Conservation (phyloP, 2,797 vertebrate species). For the Amblyraja radiata region DNA sequence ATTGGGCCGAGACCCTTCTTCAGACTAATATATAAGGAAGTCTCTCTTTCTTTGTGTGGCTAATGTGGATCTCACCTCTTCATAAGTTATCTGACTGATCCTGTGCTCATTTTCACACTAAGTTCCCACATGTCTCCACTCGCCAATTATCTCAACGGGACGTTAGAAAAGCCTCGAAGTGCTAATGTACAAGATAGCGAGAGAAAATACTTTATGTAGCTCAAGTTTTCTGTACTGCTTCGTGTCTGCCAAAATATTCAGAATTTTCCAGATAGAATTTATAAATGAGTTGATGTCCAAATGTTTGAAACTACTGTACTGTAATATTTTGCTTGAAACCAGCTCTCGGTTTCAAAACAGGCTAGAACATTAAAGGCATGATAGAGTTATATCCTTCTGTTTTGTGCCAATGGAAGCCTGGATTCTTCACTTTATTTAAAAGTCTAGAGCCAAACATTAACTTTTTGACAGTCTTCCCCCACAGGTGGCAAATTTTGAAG, state of each 20-base stretch:
- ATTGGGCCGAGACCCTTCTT: too few relatives aligned
- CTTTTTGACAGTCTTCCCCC: slow-evolving; percentile 28
- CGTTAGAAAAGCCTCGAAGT: neutral
- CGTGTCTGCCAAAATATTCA: slow-evolving; percentile 6
- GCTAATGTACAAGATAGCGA: neutral
- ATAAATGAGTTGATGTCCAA: slow-evolving; percentile 14
- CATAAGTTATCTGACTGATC: neutral
- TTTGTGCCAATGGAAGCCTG: slow-evolving; percentile 24
- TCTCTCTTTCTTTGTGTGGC: too few relatives aligned
- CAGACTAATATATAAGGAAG: too few relatives aligned
- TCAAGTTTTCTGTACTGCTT: neutral
- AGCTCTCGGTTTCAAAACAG: neutral
- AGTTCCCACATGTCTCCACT: neutral
- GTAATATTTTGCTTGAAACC: slow-evolving; percentile 14
- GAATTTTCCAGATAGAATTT: neutral
- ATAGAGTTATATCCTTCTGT: neutral
- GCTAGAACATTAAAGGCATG: slow-evolving; percentile 1
- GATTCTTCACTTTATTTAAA: slow-evolving; percentile 8
- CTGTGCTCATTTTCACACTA: neutral
- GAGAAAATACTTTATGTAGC: slow-evolving; percentile 15
- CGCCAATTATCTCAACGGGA: neutral
- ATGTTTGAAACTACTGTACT: slow-evolving; percentile 29
- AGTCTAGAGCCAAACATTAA: slow-evolving; percentile 16
- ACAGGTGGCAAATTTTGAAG: slow-evolving; percentile 30
- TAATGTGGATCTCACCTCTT: neutral